phyloP scores from a whole-genome alignment of 64 coral and sea anemone genomes.

The Acropora yongei region DNA sequence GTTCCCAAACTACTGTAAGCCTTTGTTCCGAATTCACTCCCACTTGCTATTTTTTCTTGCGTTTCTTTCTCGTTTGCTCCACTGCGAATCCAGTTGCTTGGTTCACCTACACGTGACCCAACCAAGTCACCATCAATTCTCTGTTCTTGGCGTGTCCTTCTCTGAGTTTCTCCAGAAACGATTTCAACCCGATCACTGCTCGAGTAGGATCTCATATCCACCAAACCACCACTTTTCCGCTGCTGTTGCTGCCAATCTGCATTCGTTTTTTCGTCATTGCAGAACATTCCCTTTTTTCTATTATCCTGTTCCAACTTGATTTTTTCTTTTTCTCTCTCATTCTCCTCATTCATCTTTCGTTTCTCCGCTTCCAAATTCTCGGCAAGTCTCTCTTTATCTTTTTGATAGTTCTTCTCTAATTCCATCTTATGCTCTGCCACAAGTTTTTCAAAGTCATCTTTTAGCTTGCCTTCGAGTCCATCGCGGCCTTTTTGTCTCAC shows the following conservation, averaged over 20 bases:
- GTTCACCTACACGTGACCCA: background rate
- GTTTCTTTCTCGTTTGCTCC: background rate
- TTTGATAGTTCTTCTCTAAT: slow-evolving; percentile 77
- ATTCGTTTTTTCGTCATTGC: background rate
- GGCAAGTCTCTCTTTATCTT: slow-evolving; percentile 71
- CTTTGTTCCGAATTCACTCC: background rate
- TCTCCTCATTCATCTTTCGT: slow-evolving; percentile 74
- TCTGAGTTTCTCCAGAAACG: background rate
- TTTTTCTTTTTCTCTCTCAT: slow-evolving; percentile 65
- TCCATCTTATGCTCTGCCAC: slow-evolving; percentile 77
- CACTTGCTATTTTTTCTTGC: background rate
- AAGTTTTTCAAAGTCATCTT: slow-evolving; percentile 90
- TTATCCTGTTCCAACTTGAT: slow-evolving; percentile 34
- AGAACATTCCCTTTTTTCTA: background rate
- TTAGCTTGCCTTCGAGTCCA: slow-evolving; percentile 75
- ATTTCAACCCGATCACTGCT: background rate
- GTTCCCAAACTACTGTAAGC: background rate
- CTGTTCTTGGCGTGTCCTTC: background rate
- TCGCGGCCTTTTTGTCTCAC: slow-evolving; percentile 77
- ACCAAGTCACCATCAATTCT: too few species aligned
- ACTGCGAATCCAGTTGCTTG: background rate
- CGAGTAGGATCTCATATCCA: background rate
- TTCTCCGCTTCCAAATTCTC: slow-evolving; percentile 64
- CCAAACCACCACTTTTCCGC: background rate
- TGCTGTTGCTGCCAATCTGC: background rate